These are phyloP conservation scores for Epizoanthus rinbou DNA, from an alignment of 92 coral and sea anemone genomes.

Conservation along the genomic window DNA sequence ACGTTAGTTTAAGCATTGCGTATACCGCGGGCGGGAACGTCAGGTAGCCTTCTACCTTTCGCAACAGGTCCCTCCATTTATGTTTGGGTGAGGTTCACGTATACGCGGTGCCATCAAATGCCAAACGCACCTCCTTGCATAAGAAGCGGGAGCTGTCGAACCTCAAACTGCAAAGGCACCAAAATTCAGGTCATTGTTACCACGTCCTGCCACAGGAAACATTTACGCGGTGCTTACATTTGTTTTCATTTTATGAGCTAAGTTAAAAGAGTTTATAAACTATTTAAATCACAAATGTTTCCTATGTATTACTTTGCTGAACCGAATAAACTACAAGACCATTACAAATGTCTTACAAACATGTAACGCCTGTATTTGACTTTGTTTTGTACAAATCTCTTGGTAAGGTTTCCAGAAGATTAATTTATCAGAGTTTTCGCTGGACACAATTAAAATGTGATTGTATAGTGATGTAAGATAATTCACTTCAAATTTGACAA, in stretches of 20 bases:
- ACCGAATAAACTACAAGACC: background rate
- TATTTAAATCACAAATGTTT: background rate
- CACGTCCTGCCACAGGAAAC: too few relatives aligned
- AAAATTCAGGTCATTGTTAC: too few relatives aligned
- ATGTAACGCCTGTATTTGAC: conserved; percentile 4
- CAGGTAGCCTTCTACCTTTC: background rate
- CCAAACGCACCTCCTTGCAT: background rate
- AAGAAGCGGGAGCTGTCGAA: conserved; percentile 9
- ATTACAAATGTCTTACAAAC: background rate
- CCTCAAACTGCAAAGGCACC: background rate
- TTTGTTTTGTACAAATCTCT: background rate
- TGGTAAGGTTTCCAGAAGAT: background rate
- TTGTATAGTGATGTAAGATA: conserved; percentile 1
- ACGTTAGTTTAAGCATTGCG: background rate
- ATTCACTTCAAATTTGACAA: background rate
- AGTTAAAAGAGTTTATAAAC: too few relatives aligned
- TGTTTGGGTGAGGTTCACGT: conserved; percentile 7
- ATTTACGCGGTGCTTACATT: too few relatives aligned
- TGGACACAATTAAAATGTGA: background rate
- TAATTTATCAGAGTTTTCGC: conserved; percentile 3
- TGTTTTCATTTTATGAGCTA: conserved; percentile 11
- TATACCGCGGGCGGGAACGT: conserved; percentile 19
- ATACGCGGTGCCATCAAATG: background rate
- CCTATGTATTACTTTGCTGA: background rate
- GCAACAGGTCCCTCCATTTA: conserved; percentile 1